These are phyloP conservation scores for Pyxicephalus adspersus DNA, from an alignment of 2,113 vertebrate species.

Conservation along the genomic window DNA sequence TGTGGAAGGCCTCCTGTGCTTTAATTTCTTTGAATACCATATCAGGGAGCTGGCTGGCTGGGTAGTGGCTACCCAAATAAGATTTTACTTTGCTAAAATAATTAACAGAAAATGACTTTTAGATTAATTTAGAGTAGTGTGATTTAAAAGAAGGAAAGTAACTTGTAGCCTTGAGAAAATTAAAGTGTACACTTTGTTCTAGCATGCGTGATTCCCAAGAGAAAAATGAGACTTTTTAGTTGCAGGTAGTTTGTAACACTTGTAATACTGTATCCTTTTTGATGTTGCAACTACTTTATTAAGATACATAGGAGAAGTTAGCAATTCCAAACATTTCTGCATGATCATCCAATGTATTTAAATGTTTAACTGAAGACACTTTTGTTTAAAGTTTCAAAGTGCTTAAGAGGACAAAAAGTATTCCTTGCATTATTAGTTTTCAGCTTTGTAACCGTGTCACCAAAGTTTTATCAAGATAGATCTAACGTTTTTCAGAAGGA, in stretches of 20 bases:
- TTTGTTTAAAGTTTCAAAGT: constrained; percentile 62
- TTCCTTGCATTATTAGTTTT: constrained; percentile 55
- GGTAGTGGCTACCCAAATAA: neutral
- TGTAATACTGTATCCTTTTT: constrained; percentile 16
- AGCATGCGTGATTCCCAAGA: constrained; percentile 29
- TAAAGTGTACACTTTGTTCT: constrained; percentile 7
- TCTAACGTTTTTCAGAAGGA: constrained; percentile 76
- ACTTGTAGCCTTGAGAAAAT: constrained; percentile 14
- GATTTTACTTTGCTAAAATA: constrained; percentile 42
- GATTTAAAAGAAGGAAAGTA: neutral
- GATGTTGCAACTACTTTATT: neutral
- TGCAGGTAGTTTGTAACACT: constrained; percentile 14
- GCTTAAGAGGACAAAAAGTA: constrained; percentile 63
- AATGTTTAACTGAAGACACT: constrained; percentile 42
- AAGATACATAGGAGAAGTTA: neutral
- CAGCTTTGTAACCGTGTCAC: constrained; percentile 62
- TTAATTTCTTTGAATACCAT: constrained; percentile 62
- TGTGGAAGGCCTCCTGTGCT: constrained; percentile 60
- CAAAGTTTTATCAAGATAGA: constrained; percentile 80
- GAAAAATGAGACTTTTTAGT: constrained; percentile 20
- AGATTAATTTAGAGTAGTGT: constrained; percentile 21
- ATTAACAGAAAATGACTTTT: constrained; percentile 25
- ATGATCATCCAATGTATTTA: constrained; percentile 18
- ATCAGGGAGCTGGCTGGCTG: constrained; percentile 35
- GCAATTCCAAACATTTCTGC: neutral